phyloP scores from a whole-genome alignment of 2,888 invertebrate species.

The Coelogynopora nodosa region DNA sequence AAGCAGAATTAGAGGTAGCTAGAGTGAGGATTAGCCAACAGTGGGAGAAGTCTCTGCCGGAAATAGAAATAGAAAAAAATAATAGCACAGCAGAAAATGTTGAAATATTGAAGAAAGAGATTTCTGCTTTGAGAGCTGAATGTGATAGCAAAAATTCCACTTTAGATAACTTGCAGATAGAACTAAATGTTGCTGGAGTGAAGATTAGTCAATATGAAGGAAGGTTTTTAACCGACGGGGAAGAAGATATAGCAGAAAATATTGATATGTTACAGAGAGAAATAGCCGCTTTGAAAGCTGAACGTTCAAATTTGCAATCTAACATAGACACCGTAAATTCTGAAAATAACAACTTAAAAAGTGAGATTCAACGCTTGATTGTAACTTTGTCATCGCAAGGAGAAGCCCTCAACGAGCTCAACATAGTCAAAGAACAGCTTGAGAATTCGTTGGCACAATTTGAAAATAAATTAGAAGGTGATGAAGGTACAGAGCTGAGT shows the following conservation, averaged over 20 bases:
- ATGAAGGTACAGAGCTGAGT: slow-evolving; percentile 55
- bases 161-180: too few relatives aligned
- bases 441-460: not conserved
- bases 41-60: too few relatives aligned
- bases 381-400: not conserved
- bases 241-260: not conserved
- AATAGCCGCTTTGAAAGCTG: not conserved
- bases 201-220: not conserved
- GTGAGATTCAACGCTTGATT: not conserved
- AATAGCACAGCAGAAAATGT: too few relatives aligned
- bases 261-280: not conserved
- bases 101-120: too few relatives aligned
- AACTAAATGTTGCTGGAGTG: not conserved
- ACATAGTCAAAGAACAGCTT: not conserved
- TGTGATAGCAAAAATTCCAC: too few relatives aligned
- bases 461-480: not conserved
- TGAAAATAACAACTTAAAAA: not conserved
- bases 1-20: too few relatives aligned
- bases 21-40: too few relatives aligned
- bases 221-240: not conserved
- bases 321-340: not conserved
- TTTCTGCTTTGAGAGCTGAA: too few relatives aligned
- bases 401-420: not conserved
- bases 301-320: not conserved
- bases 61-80: too few relatives aligned